Conservation (phyloP, 2,113 vertebrate species). For the Hemibagrus wyckioides region DNA sequence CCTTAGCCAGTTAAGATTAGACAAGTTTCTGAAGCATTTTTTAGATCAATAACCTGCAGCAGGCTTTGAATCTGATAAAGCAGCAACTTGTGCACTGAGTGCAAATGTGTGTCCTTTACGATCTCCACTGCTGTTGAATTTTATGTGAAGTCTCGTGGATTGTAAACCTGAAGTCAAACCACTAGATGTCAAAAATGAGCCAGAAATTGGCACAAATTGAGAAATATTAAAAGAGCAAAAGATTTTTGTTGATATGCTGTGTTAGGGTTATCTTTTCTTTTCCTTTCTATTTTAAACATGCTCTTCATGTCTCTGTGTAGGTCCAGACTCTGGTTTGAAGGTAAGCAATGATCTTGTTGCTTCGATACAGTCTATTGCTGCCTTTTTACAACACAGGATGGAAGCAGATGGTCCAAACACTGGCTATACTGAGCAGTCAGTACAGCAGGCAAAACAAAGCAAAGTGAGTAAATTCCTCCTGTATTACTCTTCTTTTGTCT, state of each 20-base stretch:
- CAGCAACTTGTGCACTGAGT: background rate
- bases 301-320: background rate
- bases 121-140: background rate
- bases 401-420: conserved; percentile 46
- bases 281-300: background rate
- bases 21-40: background rate
- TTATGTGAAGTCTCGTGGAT: background rate
- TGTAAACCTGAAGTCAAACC: background rate
- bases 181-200: conserved; percentile 1
- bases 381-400: conserved; percentile 66
- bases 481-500: background rate
- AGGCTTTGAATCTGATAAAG: background rate
- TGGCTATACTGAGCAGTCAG: conserved; percentile 21
- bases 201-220: background rate
- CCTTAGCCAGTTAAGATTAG: background rate
- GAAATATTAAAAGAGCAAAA: background rate
- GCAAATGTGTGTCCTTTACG: background rate
- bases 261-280: no score
- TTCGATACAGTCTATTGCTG: conserved; percentile 67
- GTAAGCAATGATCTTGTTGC: conserved; percentile 75
- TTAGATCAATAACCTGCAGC: background rate
- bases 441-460: background rate
- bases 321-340: conserved; percentile 53
- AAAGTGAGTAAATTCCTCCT: conserved; percentile 25
- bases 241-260: background rate